Evolutionary conservation across 2,888 invertebrate genomes (phyloP).

Genomic region (Beris morrisii): DNA sequence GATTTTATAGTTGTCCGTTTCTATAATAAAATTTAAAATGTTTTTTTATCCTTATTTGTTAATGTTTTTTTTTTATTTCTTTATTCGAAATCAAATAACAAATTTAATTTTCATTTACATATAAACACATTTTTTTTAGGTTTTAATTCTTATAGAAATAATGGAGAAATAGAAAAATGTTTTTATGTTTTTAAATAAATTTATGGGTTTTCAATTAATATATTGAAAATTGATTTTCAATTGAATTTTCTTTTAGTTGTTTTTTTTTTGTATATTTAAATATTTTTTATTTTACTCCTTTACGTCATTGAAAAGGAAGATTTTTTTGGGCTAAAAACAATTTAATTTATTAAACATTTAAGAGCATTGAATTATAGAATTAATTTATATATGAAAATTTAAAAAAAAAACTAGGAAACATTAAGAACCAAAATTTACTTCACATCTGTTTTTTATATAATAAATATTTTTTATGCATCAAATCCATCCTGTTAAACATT

Average conservation of each 20-base stretch:
- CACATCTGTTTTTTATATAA: neutral
- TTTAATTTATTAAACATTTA: too few species aligned
- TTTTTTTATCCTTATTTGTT: constrained; percentile 4
- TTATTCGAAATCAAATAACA: constrained; percentile 17
- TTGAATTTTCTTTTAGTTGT: too few species aligned
- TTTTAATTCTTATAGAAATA: constrained; percentile 10
- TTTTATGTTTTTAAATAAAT: neutral
- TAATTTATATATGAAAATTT: too few species aligned
- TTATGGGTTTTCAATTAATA: too few species aligned
- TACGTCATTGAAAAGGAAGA: too few species aligned
- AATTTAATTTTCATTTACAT: constrained; percentile 8
- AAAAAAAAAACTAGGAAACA: too few species aligned
- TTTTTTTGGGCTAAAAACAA: too few species aligned
- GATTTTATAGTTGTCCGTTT: neutral
- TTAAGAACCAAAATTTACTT: too few species aligned
- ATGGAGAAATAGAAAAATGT: neutral
- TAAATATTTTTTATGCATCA: constrained; percentile 20
- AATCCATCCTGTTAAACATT: constrained; percentile 24
- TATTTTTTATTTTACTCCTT: too few species aligned
- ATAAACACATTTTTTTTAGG: constrained; percentile 2
- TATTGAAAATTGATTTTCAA: too few species aligned
- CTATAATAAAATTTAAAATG: constrained; percentile 2
- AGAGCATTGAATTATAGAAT: too few species aligned
- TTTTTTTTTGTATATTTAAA: too few species aligned
- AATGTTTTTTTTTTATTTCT: constrained; percentile 10